Conservation (phyloP, 1,140 invertebrate species). For the Condylostylus longicornis region DNA sequence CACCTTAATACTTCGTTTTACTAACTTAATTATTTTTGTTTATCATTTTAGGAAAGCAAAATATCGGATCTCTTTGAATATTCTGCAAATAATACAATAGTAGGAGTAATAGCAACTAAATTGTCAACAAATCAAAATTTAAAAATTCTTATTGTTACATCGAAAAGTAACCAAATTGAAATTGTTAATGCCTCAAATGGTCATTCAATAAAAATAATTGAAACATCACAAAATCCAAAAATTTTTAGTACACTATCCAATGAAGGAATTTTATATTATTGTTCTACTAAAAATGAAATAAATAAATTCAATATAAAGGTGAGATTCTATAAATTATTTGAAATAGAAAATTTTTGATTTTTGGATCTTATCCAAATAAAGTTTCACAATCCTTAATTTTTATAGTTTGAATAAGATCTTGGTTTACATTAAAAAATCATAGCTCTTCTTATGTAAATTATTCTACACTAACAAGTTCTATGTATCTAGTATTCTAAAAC, state of each 20-base stretch:
- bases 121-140: conserved; percentile 46
- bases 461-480: neutral
- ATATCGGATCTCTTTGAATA: conserved; percentile 13
- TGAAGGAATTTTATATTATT: conserved; percentile 47
- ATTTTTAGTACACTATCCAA: conserved; percentile 49
- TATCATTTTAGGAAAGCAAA: conserved; percentile 16
- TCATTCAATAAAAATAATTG: conserved; percentile 43
- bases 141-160: conserved; percentile 50
- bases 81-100: conserved; percentile 34
- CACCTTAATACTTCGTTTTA: neutral
- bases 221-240: conserved; percentile 41
- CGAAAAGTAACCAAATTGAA: conserved; percentile 45
- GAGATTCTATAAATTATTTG: conserved; percentile 13
- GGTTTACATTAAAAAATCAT: neutral
- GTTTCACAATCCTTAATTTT: neutral
- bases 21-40: conserved; percentile 1
- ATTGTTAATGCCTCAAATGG: conserved; percentile 49
- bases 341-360: conserved; percentile 5
- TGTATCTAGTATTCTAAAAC: too few relatives aligned
- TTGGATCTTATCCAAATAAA: conserved; percentile 1
- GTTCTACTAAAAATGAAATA: conserved; percentile 48
- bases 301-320: conserved; percentile 51
- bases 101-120: conserved; percentile 48
- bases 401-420: neutral
- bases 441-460: neutral